Conservation (phyloP, 2,113 vertebrate genomes). For the Ascaphus truei region DNA sequence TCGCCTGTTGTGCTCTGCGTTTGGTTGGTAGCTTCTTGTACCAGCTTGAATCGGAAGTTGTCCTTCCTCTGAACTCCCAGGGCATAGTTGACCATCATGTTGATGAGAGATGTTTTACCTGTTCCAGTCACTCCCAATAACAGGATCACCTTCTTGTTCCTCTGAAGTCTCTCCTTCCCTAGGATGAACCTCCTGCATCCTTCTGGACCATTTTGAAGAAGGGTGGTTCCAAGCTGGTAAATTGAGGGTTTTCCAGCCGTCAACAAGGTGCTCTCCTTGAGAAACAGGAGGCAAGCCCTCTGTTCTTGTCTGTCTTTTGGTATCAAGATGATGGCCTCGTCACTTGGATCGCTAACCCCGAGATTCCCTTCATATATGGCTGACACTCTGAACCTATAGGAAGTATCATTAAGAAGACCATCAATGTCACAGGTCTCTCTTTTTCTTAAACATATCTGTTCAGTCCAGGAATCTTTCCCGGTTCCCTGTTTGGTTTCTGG, state of each 20-base stretch:
- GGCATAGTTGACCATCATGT: constrained; percentile 45
- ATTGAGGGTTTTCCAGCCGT: not conserved
- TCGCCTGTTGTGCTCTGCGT: constrained; percentile 49
- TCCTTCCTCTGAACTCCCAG: constrained; percentile 46
- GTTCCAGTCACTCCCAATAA: not conserved
- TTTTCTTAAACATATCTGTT: not conserved
- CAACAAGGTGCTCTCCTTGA: not conserved
- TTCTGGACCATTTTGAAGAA: no score
- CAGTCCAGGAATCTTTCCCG: not conserved
- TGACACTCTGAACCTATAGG: not conserved
- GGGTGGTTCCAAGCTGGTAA: not conserved
- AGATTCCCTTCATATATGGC: not conserved
- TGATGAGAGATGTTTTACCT: constrained; percentile 3
- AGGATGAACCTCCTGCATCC: not conserved
- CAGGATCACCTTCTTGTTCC: not conserved
- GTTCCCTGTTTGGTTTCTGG: not conserved
- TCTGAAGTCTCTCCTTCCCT: not conserved
- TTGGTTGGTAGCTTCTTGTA: constrained; percentile 37
- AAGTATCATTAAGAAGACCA: not conserved
- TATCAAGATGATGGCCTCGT: not conserved
- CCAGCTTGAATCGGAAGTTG: not conserved
- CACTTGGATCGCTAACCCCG: not conserved
- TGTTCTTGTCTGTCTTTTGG: no score
- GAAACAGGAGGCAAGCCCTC: no score
- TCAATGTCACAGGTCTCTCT: not conserved